These are phyloP conservation scores for Botia kubotai DNA, from an alignment of 2,797 vertebrate genomes.

Conservation along the genomic window DNA sequence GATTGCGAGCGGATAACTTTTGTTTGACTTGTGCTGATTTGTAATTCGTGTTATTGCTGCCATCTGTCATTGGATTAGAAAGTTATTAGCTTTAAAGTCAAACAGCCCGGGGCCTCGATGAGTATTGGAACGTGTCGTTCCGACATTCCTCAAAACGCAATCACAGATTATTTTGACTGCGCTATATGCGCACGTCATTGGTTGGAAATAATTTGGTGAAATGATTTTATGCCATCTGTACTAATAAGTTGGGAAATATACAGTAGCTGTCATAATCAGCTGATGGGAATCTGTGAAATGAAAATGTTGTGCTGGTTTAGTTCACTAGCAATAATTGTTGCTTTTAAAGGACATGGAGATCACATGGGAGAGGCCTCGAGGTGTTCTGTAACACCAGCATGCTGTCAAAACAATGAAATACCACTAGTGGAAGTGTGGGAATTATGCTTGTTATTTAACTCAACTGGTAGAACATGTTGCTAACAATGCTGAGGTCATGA, in stretches of 20 bases:
- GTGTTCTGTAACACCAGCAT: neutral
- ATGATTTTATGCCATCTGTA: constrained; percentile 8
- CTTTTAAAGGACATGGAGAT: neutral
- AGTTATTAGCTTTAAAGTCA: constrained; percentile 51
- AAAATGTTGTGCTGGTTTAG: neutral
- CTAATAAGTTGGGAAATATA: constrained; percentile 2
- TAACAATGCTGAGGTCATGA: too few species aligned
- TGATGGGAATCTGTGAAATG: neutral
- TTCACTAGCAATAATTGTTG: neutral
- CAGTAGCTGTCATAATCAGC: neutral
- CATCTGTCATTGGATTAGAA: constrained; percentile 47
- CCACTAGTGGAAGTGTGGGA: too few species aligned
- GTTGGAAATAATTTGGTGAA: constrained; percentile 21
- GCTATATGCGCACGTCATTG: constrained; percentile 14
- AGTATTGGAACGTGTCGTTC: constrained; percentile 29
- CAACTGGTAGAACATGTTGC: too few species aligned
- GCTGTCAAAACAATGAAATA: neutral
- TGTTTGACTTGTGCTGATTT: constrained; percentile 49
- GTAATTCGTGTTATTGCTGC: constrained; percentile 47
- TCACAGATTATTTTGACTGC: constrained; percentile 12
- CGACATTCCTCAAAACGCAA: constrained; percentile 3
- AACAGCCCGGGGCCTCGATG: constrained; percentile 25
- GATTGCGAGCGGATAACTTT: constrained; percentile 45
- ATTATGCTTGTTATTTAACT: too few species aligned
- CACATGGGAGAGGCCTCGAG: neutral